Evolutionary conservation across 92 coral and sea anemone species (phyloP).

Genomic region (Siderastrea siderea): DNA sequence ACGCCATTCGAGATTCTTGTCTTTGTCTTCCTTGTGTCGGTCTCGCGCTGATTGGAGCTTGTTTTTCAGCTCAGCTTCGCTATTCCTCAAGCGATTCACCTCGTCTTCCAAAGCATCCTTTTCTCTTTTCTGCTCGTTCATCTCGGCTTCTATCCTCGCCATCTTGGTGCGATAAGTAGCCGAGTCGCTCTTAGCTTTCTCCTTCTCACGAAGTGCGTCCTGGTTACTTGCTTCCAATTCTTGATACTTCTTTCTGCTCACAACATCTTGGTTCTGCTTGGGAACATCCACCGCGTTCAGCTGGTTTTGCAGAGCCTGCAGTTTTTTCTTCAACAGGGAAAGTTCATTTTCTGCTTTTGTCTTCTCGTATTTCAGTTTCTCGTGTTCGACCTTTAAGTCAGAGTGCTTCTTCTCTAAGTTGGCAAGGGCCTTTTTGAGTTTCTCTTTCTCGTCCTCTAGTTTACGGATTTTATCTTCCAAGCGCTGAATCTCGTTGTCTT

Average conservation of each 20-base stretch:
- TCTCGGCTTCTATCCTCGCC: constrained; percentile 74
- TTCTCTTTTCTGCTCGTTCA: constrained; percentile 75
- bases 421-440: constrained; percentile 67
- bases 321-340: constrained; percentile 76
- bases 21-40: constrained; percentile 85
- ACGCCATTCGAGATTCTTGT: constrained; percentile 83
- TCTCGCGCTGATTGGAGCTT: constrained; percentile 81
- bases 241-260: constrained; percentile 72
- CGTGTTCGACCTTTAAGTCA: constrained; percentile 76
- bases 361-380: constrained; percentile 81
- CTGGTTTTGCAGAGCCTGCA: constrained; percentile 78
- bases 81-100: constrained; percentile 67
- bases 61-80: constrained; percentile 76
- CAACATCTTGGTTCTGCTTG: constrained; percentile 70
- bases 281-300: constrained; percentile 64
- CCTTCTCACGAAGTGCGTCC: constrained; percentile 83
- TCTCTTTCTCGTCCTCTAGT: constrained; percentile 75
- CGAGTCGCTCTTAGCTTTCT: constrained; percentile 77
- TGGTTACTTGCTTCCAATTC: constrained; percentile 85
- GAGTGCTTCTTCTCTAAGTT: constrained; percentile 71
- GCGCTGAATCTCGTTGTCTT: constrained; percentile 74
- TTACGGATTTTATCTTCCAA: constrained; percentile 81
- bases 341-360: constrained; percentile 78
- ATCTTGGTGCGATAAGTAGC: constrained; percentile 76
- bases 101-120: constrained; percentile 79